A percentile compares a stretch with the other conserved stretches of the same genome.
Conservation (phyloP, 2,113 vertebrate genomes). For the Platichthys flesus region DNA sequence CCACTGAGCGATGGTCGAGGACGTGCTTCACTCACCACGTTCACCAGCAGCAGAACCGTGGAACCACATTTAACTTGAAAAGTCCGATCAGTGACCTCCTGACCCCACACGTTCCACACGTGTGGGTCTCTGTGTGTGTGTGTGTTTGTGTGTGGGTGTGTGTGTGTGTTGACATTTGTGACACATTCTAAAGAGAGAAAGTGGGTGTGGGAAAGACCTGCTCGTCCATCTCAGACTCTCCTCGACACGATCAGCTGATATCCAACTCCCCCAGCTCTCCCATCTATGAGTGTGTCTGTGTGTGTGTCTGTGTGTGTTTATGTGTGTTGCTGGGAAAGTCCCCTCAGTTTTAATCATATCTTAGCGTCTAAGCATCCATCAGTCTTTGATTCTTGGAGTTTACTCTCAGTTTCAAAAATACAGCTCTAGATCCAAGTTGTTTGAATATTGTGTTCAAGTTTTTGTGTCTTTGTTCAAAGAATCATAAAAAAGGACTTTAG, state of each 20-base stretch:
- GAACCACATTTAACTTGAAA: too few species aligned
- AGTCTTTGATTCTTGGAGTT: too few species aligned
- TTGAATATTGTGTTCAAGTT: too few species aligned
- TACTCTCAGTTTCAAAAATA: too few species aligned
- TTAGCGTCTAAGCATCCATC: neutral
- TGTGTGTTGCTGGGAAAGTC: conserved; percentile 53
- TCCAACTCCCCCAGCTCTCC: conserved; percentile 61
- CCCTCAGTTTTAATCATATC: conserved; percentile 18
- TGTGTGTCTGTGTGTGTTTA: conserved; percentile 8
- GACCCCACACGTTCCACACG: conserved; percentile 62
- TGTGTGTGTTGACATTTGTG: conserved; percentile 55
- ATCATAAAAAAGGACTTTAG: too few species aligned
- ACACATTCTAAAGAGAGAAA: conserved; percentile 59
- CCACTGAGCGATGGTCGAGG: too few species aligned
- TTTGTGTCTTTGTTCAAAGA: too few species aligned
- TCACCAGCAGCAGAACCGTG: neutral
- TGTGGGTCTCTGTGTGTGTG: neutral
- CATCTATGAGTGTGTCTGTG: conserved; percentile 43
- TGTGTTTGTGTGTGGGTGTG: conserved; percentile 20
- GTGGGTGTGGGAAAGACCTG: conserved; percentile 70
- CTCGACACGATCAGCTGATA: conserved; percentile 56
- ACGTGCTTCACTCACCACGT: neutral
- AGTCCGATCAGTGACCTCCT: conserved; percentile 24
- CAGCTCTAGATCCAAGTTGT: too few species aligned
- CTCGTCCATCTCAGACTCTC: conserved; percentile 34